Evolutionary conservation across 2,888 invertebrate genomes (phyloP), one percentile per base, ranked within the genome.

Genomic region (Caenorhabditis zanzibari): DNA sequence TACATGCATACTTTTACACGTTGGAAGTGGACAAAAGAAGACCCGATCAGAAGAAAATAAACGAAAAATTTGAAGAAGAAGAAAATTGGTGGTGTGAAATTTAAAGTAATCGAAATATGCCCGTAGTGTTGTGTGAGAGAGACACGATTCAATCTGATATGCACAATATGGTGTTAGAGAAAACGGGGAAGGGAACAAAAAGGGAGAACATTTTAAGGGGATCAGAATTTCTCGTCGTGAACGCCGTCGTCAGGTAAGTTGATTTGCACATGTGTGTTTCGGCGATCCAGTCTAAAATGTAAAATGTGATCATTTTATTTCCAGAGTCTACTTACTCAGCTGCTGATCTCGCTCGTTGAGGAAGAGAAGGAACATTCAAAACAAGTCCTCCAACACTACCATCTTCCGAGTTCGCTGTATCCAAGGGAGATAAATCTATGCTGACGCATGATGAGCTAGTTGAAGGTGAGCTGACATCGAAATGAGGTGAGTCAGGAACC

Each of bases 1-100:
- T 77, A 77, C 77, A 77, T 58, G 76, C 76, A 35, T 71, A 77
- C 77, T 77, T 77, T 77, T 77, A 71, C 77, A 77, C 77, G 76
- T 76, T 58, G 59, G 41, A 52, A 58, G 61, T 69, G 69, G 68
- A 68, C 69, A 68, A 26, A n/a, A 64, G 19, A 66, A 75, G 68
- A 76, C 68, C 75, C 75, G 75, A 75, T 75, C 44, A 38, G 64
- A 9, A 59, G 26, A 44, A 64, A 64, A 76, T 69, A 76, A 68
- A 35, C 32, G 52, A 35, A 68, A 68, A 56, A 64, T 24, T 26
- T 19, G 26, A n/a, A 7, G 32, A 64, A 6, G 35, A 47, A 32
- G 38, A 56, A 66, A 47, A 49, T 68, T n/a, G 26, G 28, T 47
- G 47, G 38, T 44, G 49, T 68, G 66, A 68, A 68, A 68, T 19